These are phyloP conservation scores for Hedychridium roseum DNA, from an alignment of 2,888 invertebrate species.

Conservation along the genomic window DNA sequence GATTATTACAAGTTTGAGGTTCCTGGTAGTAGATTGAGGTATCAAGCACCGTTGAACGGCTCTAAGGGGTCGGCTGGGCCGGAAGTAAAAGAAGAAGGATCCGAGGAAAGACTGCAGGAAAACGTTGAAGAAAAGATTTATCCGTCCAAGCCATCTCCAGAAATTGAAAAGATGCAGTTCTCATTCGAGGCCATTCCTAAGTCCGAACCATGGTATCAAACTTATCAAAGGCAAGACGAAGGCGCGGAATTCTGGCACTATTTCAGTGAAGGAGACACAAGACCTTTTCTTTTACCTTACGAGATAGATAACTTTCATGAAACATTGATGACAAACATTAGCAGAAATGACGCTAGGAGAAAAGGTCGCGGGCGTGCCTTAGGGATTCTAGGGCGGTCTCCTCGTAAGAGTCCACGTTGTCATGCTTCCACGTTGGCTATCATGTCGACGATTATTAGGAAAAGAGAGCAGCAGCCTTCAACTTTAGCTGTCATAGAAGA, in stretches of 20 bases:
- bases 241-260: slow-evolving; percentile 73
- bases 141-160: slow-evolving; percentile 60
- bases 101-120: slow-evolving; percentile 19
- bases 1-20: slow-evolving; percentile 69
- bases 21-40: slow-evolving; percentile 63
- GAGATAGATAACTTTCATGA: slow-evolving; percentile 69
- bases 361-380: slow-evolving; percentile 35
- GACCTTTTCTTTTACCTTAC: slow-evolving; percentile 77
- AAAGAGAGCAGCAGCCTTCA: slow-evolving; percentile 50
- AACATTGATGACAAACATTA: slow-evolving; percentile 42
- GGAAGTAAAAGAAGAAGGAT: slow-evolving; percentile 56
- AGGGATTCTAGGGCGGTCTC: slow-evolving; percentile 65
- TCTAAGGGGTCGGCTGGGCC: slow-evolving; percentile 57
- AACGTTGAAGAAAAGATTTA: slow-evolving; percentile 40
- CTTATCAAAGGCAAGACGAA: slow-evolving; percentile 79
- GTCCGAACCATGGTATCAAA: slow-evolving; percentile 81
- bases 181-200: slow-evolving; percentile 80
- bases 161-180: slow-evolving; percentile 72
- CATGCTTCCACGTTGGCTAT: slow-evolving; percentile 89
- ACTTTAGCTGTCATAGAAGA: slow-evolving; percentile 27
- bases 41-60: slow-evolving; percentile 62
- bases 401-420: slow-evolving; percentile 86
- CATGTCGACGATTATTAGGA: slow-evolving; percentile 66
- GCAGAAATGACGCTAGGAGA: slow-evolving; percentile 27
- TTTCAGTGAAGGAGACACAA: slow-evolving; percentile 68